Evolutionary conservation across 2,113 vertebrate species (phyloP), one percentile per base, ranked within the genome.

Genomic region (Clarias macrocephalus): DNA sequence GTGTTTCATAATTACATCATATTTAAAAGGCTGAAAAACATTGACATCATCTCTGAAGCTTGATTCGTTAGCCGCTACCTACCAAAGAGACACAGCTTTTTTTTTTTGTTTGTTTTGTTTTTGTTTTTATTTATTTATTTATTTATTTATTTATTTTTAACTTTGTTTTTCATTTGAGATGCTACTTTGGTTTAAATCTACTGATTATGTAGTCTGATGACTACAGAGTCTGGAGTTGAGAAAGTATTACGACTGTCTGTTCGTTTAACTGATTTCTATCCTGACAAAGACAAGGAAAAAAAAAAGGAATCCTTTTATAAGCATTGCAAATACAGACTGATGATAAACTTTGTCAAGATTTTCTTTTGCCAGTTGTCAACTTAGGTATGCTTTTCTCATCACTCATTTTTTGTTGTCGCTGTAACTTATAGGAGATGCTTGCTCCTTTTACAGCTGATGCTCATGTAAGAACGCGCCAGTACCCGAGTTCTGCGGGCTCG

Each of bases 391-490:
- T 89, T 65, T 88, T 88, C 79, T 89, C 83, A 90, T 86, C 76
- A 84, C 85, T 80, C 81, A 86, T 87, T 90, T 57, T 23, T 59
- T 88, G 90, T 89, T 77, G 52, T 23, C 12, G 4, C 57, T n/a
- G 42, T 82, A 75, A 33, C 56, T 87, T 81, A 86, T 85, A 52
- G 77, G 59, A 80, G 59, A 66, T 60, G 63, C 59, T 73, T 42
- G 37, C 30, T 72, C 60, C 12, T 54, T 30, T 95, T 94, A 98
- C 92, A 99, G 93, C 93, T 97, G 97, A 94, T 98, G 96, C 95
- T 99, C 98, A 10, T 96, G 96, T 80, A 97, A 85, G 90, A 97
- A 96, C 0, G 89, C 88, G 18, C 91, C 94, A 2, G 94, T 90
- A 18, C 91, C 89, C 0, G 94, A 90, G 0, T 93, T 91, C 91